These are phyloP conservation scores for western clawed frog (Xenopus tropicalis) DNA, from an alignment of 2,113 vertebrate species.

Conservation along the genomic window UCB_Xtro_10.0 CM004443.2:86338501-86339000, in stretches of 20 bases:
- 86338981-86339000: constrained; percentile 52
- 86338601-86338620: constrained; percentile 99
- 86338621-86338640: constrained; percentile 98
- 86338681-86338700: constrained; percentile 75
- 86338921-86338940: constrained; percentile 56
- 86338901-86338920: constrained; percentile 60
- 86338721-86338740: constrained; percentile 73
- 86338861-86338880: constrained; percentile 64
- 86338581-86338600: constrained; percentile 97
- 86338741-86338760: constrained; percentile 80
- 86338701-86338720: constrained; percentile 97
- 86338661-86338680: constrained; percentile 84
- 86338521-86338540: constrained; percentile 83
- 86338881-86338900: constrained; percentile 70
- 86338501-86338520: constrained; percentile 73
- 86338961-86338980: constrained; percentile 55
- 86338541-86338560: constrained; percentile 72
- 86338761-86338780: constrained; percentile 72
- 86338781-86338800: constrained; percentile 81
- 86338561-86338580: constrained; percentile 83
- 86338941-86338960: constrained; percentile 55
- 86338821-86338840: constrained; percentile 75
- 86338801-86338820: constrained; percentile 88
- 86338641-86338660: constrained; percentile 97
- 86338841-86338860: constrained; percentile 54